A percentile compares a stretch with the other conserved stretches of the same genome.
Conservation (phyloP, 2,113 vertebrate genomes). For the Mesitornis unicolor region DNA sequence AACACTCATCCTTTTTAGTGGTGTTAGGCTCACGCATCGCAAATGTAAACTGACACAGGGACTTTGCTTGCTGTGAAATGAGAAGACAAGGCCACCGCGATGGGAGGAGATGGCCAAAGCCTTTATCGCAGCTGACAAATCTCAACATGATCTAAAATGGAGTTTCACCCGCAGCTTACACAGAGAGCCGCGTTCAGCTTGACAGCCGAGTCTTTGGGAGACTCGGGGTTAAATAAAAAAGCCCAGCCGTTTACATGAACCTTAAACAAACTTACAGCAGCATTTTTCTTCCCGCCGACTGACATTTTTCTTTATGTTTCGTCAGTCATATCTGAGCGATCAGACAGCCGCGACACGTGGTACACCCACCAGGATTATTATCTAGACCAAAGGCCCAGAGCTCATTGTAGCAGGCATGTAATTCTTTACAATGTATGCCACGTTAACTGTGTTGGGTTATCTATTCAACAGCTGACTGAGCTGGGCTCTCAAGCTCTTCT, state of each 20-base stretch:
- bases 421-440: constrained; percentile 90
- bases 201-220: constrained; percentile 35
- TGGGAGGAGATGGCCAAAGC: background rate
- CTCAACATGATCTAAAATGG: background rate
- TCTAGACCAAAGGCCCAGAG: constrained; percentile 88
- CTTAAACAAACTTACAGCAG: constrained; percentile 89
- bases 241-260: constrained; percentile 73
- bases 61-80: background rate
- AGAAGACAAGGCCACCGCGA: background rate
- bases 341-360: constrained; percentile 88
- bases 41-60: background rate
- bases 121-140: background rate
- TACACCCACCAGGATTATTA: constrained; percentile 91
- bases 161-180: background rate
- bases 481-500: constrained; percentile 81
- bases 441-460: constrained; percentile 92
- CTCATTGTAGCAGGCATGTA: constrained; percentile 86
- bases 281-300: constrained; percentile 81
- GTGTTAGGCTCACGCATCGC: background rate
- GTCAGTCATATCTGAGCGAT: constrained; percentile 89
- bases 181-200: background rate
- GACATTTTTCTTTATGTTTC: constrained; percentile 89
- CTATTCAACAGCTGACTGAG: constrained; percentile 92
- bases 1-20: constrained; percentile 1
- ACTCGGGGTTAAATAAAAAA: constrained; percentile 68